These are phyloP conservation scores for Drosophila leontia DNA, from an alignment of 1,140 invertebrate species.

Conservation along the genomic window DNA sequence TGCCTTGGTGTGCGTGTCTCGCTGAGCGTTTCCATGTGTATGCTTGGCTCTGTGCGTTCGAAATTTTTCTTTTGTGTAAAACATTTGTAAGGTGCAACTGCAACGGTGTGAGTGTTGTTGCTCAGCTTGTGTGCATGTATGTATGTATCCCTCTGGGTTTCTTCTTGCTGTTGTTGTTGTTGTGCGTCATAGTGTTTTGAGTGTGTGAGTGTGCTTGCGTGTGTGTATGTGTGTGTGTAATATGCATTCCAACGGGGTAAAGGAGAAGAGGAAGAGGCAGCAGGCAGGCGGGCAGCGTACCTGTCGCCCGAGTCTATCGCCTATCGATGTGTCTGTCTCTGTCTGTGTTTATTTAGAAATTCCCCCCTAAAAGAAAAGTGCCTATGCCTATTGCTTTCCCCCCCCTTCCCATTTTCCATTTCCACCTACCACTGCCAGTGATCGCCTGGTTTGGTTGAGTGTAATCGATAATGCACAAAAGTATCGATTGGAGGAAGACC, in stretches of 20 bases:
- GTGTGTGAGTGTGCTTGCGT: constrained; percentile 26
- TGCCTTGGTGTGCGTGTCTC: constrained; percentile 35
- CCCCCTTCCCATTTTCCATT: background rate
- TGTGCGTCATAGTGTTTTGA: constrained; percentile 50
- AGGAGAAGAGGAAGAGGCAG: constrained; percentile 37
- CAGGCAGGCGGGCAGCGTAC: constrained; percentile 9
- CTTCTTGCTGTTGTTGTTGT: constrained; percentile 35
- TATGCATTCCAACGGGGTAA: constrained; percentile 83
- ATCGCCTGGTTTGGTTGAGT: constrained; percentile 13
- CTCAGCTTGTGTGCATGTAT: constrained; percentile 27
- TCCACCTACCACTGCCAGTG: constrained; percentile 1
- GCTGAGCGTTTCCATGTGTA: constrained; percentile 28
- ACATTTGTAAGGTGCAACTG: constrained; percentile 80
- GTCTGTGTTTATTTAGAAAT: constrained; percentile 47
- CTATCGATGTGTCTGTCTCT: constrained; percentile 36
- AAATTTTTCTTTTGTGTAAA: constrained; percentile 76
- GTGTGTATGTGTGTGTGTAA: constrained; percentile 61
- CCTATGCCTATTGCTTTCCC: background rate
- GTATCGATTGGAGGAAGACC: constrained; percentile 20
- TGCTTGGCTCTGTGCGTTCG: constrained; percentile 30
- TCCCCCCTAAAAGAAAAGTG: constrained; percentile 8
- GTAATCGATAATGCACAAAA: constrained; percentile 44
- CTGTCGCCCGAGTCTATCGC: constrained; percentile 60
- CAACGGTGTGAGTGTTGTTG: constrained; percentile 46
- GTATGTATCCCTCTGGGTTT: constrained; percentile 41